A percentile compares a stretch with the other conserved stretches of the same genome.
These are phyloP conservation scores for Chelmon rostratus DNA, from an alignment of 2,797 vertebrate genomes.

Conservation along the genomic window DNA sequence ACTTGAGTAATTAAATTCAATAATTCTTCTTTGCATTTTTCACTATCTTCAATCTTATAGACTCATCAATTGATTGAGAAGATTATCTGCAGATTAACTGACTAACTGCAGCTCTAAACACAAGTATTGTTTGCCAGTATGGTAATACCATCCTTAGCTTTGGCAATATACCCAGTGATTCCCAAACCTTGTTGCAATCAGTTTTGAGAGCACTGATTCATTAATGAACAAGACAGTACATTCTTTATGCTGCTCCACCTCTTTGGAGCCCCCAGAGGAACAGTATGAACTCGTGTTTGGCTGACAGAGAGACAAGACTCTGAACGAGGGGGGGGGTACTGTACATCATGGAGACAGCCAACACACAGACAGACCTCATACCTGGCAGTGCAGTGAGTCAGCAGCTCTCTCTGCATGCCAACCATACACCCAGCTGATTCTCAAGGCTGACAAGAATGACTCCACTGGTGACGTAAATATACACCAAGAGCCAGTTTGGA, in stretches of 20 bases:
- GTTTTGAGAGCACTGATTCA: conserved; percentile 40
- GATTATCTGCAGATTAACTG: not conserved
- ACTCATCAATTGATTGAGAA: not conserved
- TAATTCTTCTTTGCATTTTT: not conserved
- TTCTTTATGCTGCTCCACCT: conserved; percentile 49
- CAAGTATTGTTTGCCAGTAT: not conserved
- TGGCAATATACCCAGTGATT: conserved; percentile 11
- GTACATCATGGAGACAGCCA: conserved; percentile 55
- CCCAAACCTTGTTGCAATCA: conserved; percentile 23
- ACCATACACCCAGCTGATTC: conserved; percentile 56
- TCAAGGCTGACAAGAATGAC: conserved; percentile 10
- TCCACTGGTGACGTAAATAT: conserved; percentile 9
- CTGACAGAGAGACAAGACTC: conserved; percentile 41
- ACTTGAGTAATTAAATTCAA: no score
- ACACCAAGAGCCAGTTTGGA: not conserved
- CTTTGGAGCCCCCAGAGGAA: conserved; percentile 38
- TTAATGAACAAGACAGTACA: conserved; percentile 56
- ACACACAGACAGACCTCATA: conserved; percentile 59
- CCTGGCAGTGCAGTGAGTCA: conserved; percentile 73
- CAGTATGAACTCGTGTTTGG: conserved; percentile 56
- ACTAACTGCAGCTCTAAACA: not conserved
- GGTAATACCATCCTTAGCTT: not conserved
- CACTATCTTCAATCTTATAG: no score
- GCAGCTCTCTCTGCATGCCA: conserved; percentile 61
- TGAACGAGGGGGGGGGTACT: conserved; percentile 11